Percentiles rank a stretch among this genome's conserved stretches.
Conservation (phyloP, 2,113 vertebrate species). For the Pollimyrus isidori region DNA sequence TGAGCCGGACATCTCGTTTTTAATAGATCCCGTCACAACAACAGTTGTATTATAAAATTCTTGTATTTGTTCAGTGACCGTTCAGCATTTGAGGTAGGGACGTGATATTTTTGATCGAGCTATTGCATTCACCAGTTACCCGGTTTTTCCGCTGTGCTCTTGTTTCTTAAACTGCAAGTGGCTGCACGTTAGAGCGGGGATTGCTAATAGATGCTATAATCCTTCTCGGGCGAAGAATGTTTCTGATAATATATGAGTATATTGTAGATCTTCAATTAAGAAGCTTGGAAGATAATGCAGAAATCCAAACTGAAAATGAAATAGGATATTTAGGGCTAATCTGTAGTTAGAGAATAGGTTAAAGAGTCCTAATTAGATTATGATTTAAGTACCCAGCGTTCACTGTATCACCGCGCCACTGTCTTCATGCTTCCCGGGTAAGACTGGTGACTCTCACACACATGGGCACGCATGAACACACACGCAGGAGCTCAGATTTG, state of each 20-base stretch:
- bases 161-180: constrained; percentile 1
- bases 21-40: background rate
- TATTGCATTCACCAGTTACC: constrained; percentile 43
- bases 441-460: background rate
- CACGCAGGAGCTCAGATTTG: constrained; percentile 36
- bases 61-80: constrained; percentile 60
- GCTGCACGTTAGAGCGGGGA: constrained; percentile 33
- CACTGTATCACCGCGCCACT: background rate
- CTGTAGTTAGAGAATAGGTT: constrained; percentile 42
- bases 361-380: constrained; percentile 50
- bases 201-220: constrained; percentile 43
- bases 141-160: constrained; percentile 33
- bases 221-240: constrained; percentile 47
- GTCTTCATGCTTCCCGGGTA: background rate
- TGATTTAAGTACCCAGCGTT: constrained; percentile 37
- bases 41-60: constrained; percentile 30
- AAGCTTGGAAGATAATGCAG: constrained; percentile 46
- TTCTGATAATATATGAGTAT: constrained; percentile 42
- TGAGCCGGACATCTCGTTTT: background rate
- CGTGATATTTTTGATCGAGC: constrained; percentile 56
- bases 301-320: constrained; percentile 44
- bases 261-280: constrained; percentile 54
- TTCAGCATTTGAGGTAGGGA: constrained; percentile 40
- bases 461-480: background rate
- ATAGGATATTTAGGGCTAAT: constrained; percentile 48